These are phyloP conservation scores for Parapristionchus giblindavisi DNA, from an alignment of 2,888 invertebrate species.

Conservation along the genomic window DNA sequence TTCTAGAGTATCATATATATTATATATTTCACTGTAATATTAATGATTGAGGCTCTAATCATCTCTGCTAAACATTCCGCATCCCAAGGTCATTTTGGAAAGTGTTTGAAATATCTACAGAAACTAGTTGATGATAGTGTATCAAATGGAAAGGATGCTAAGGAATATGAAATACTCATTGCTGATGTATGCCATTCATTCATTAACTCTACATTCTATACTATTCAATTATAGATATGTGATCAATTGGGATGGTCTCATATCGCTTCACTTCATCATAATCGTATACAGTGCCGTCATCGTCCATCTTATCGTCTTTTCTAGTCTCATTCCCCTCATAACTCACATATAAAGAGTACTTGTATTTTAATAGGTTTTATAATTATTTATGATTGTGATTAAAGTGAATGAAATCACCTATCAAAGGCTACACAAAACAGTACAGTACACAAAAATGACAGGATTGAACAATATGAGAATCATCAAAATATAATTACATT, in stretches of 20 bases:
- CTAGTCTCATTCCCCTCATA: too few relatives aligned
- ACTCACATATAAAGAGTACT: too few relatives aligned
- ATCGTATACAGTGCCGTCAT: conserved; percentile 78
- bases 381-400: too few relatives aligned
- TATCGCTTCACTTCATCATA: conserved; percentile 75
- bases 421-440: too few relatives aligned
- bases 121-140: conserved; percentile 81
- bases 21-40: neutral
- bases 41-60: conserved; percentile 76
- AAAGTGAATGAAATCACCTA: too few relatives aligned
- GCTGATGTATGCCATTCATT: conserved; percentile 42
- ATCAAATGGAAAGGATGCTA: conserved; percentile 38
- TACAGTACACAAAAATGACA: too few relatives aligned
- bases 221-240: conserved; percentile 76
- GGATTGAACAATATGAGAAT: too few relatives aligned
- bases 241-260: conserved; percentile 80
- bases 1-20: conserved; percentile 76
- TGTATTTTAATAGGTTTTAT: too few relatives aligned
- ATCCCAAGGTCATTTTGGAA: conserved; percentile 82
- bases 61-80: conserved; percentile 81
- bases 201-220: neutral
- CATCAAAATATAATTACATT: too few relatives aligned
- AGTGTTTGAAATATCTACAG: conserved; percentile 80
- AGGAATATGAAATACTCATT: conserved; percentile 41
- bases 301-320: conserved; percentile 80